These are phyloP conservation scores for Gambelia wislizenii DNA, from an alignment of 2,797 vertebrate genomes.

Conservation along the genomic window DNA sequence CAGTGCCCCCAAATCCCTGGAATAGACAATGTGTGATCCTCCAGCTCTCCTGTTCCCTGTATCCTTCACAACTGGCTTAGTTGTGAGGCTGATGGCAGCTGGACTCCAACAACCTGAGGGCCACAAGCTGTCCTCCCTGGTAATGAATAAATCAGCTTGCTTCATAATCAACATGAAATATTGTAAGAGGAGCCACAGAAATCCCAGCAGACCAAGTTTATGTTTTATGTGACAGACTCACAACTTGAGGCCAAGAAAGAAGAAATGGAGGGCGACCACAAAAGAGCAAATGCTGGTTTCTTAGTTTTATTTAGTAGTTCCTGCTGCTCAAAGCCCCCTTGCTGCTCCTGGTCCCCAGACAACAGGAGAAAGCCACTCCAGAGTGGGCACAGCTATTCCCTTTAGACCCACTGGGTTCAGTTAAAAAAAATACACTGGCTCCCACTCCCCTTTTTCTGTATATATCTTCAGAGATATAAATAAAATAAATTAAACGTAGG, in stretches of 20 bases:
- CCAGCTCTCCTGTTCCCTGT: neutral
- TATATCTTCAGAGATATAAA: constrained; percentile 67
- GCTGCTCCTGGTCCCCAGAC: constrained; percentile 14
- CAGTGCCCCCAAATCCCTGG: neutral
- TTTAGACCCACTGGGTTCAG: constrained; percentile 44
- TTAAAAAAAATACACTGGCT: constrained; percentile 24
- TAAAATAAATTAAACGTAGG: constrained; percentile 71
- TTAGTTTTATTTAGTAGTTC: constrained; percentile 51
- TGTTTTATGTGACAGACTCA: too few species aligned
- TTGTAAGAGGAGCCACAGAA: neutral
- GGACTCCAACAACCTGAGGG: neutral
- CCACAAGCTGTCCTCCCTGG: neutral
- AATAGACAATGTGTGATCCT: neutral
- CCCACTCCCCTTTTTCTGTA: constrained; percentile 44
- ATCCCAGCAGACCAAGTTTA: neutral
- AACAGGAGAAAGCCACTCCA: constrained; percentile 9
- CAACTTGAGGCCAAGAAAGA: neutral
- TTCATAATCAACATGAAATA: neutral
- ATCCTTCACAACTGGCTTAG: neutral
- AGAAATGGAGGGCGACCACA: neutral
- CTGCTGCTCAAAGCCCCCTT: constrained; percentile 40
- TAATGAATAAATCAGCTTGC: neutral
- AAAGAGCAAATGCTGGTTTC: constrained; percentile 26
- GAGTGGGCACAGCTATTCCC: constrained; percentile 36
- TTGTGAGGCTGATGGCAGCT: neutral